Evolutionary conservation across 64 coral and sea anemone species (phyloP), one percentile per base, ranked within the genome.

Genomic region (Trachythela sp.): DNA sequence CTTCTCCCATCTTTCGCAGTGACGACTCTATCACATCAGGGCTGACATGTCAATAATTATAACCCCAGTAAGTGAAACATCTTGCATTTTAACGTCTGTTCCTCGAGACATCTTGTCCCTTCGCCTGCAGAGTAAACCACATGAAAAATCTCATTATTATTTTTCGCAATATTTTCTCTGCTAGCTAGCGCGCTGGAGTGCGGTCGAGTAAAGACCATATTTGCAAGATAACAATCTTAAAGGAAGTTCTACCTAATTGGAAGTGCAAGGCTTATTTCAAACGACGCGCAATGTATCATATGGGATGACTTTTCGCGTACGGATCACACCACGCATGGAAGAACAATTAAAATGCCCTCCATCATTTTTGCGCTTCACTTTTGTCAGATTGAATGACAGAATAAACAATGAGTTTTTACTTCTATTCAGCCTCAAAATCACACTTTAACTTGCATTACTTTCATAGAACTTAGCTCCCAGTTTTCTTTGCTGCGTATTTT

Each of bases 21-120:
- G 56, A 64, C 56, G 56, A 64, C 56, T 64, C 56, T 64, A n/a
- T 9, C 56, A n/a, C 56, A n/a, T 64, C 56, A 64, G 8, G 22
- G 56, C 56, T 64, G 56, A 64, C 56, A 64, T 64, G 56, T 64
- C 20, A 64, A 64, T 64, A 64, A 64, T 64, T 64, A n/a, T 20
- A 64, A 64, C 56, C 42, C 42, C 42, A 45, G 42, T 45, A 45
- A 45, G 42, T 45, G 42, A 11, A 45, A 45, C 42, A 45, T 45
- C 42, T 45, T 45, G 4, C 20, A 27, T 64, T 64, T 20, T 64
- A 27, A 64, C 56, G 26, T 27, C 56, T 64, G 20, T n/a, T 27
- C 56, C 8, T 26, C 20, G 20, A 64, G 56, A 64, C 56, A 64
- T 27, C 56, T 64, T 64, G 56, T 64, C 56, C 56, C 56, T 64